These are phyloP conservation scores for Paedocypris micromegethes DNA, from an alignment of 2,797 vertebrate species.

Conservation along the genomic window DNA sequence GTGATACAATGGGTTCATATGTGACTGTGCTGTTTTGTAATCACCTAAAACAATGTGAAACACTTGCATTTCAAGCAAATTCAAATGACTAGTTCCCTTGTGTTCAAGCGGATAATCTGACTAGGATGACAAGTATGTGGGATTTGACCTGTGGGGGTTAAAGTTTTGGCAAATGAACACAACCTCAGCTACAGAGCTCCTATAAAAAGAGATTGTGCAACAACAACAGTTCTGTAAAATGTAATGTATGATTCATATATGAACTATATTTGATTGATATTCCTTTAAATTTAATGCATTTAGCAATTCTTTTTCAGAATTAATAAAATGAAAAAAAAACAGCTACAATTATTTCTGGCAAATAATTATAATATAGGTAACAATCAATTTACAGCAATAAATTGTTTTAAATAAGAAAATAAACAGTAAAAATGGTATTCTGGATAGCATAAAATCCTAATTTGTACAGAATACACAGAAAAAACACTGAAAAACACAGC, in stretches of 20 bases:
- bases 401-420: neutral
- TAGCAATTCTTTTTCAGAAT: too few species aligned
- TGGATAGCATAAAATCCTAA: neutral
- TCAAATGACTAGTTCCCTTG: neutral
- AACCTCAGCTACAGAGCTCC: conserved; percentile 8
- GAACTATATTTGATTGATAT: too few species aligned
- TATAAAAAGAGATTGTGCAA: too few species aligned
- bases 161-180: conserved; percentile 42
- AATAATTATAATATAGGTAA: neutral
- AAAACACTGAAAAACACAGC: too few species aligned
- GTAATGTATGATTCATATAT: too few species aligned
- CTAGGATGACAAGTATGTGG: conserved; percentile 37
- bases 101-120: conserved; percentile 13
- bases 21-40: neutral
- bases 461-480: neutral
- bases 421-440: neutral
- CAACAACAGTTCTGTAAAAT: too few species aligned
- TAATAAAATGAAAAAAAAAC: too few species aligned
- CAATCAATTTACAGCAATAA: neutral
- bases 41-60: neutral
- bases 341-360: too few species aligned
- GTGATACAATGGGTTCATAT: neutral
- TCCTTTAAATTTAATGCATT: too few species aligned
- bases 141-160: conserved; percentile 42
- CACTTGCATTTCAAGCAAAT: neutral